Evolutionary conservation across 2,888 invertebrate genomes (phyloP), one percentile per base, ranked within the genome.

Genomic region (Pocota personata): DNA sequence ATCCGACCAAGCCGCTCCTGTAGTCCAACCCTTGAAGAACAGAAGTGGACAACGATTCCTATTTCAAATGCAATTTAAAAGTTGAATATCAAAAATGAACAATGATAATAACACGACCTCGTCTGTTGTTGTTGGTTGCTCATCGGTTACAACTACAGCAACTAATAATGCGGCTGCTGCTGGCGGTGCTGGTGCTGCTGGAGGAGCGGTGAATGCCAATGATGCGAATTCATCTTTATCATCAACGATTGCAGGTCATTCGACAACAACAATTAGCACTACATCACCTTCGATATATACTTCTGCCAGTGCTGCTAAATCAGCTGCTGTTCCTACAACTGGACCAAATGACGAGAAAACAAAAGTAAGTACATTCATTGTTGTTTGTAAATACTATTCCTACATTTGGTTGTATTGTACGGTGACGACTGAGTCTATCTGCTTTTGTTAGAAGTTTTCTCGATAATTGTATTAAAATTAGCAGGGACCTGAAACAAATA

Each of bases 41-140:
- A 50, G n/a, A 43, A 57, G 69, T 43, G 55, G 43, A 32, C 27
- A 19, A 60, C 37, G 32, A 32, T 50, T 78, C 32, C 62, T 71
- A 48, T 71, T 66, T 82, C 82, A 86, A 77, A 86, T 86, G 86
- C 27, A 72, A 82, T 77, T 77, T 27, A 24, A 72, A 60, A 77
- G 60, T 62, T 82, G 62, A 82, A 62, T 27, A 77, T 67, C 43
- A 55, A 86, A 71, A 72, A 86, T 86, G 86, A 82, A 86, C 86
- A 86, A 86, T 86, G 86, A 86, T 80, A 86, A 67, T 72, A 82
- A 72, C 67, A 40, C 75, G 52, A 71, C 86, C 52, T 30, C 75
- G 64, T 77, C 82, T 55, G 69, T 76, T 71, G 72, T 79, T 75
- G 86, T 60, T 73, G 76, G 76, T 77, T 80, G 84, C 52, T 86